These are phyloP conservation scores for Sebastolobus alascanus DNA, from an alignment of 2,797 vertebrate genomes.

Conservation along the genomic window DNA sequence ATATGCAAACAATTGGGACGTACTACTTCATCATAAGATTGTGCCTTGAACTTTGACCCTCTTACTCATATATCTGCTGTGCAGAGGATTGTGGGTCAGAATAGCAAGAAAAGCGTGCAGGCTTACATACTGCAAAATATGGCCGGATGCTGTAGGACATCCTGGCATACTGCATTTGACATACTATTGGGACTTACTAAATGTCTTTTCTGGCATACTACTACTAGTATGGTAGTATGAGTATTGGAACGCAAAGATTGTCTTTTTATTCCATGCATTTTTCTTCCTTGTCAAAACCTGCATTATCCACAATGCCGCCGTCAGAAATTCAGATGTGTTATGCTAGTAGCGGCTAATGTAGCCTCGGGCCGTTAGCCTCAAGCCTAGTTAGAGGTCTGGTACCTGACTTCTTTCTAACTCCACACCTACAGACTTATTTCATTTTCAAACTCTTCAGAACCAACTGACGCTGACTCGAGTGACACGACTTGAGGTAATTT, in stretches of 20 bases:
- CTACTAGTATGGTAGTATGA: no score
- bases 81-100: no score
- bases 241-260: no score
- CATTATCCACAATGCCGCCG: neutral
- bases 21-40: neutral
- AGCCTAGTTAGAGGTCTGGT: neutral
- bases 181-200: no score
- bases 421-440: neutral
- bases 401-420: neutral
- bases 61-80: neutral
- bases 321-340: no score
- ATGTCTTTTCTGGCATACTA: no score
- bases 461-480: neutral
- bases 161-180: no score
- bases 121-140: no score
- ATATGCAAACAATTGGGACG: neutral
- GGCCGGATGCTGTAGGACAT: no score
- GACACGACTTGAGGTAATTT: neutral
- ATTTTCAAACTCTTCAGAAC: neutral
- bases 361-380: neutral
- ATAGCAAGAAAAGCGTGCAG: no score
- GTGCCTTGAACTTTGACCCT: neutral
- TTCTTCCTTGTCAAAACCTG: neutral
- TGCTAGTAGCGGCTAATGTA: neutral
- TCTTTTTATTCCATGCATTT: neutral